Evolutionary conservation across 1,140 invertebrate species (phyloP).

Genomic region (Euborellia annulipes): DNA sequence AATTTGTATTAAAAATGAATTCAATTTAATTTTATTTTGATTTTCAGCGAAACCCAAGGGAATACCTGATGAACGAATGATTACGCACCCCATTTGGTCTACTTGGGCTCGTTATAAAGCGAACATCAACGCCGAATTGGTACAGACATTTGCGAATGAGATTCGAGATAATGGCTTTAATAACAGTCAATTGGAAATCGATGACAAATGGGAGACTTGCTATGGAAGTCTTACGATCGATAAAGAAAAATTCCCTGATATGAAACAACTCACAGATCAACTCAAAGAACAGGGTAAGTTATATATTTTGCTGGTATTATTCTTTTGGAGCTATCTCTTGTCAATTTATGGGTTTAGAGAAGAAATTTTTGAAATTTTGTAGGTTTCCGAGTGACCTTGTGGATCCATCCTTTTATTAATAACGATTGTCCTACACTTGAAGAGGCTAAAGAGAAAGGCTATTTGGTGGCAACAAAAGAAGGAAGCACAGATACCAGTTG

Average conservation of each 20-base stretch:
- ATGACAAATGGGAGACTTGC: constrained; percentile 79
- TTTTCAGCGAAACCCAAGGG: constrained; percentile 41
- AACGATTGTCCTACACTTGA: constrained; percentile 43
- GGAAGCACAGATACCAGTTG: constrained; percentile 45
- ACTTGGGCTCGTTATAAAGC: constrained; percentile 72
- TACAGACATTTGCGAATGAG: constrained; percentile 51
- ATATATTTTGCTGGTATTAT: no score
- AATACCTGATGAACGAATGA: constrained; percentile 53
- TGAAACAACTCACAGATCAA: no score
- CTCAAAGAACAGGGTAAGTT: no score
- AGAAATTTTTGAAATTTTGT: no score
- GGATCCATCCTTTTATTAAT: constrained; percentile 85
- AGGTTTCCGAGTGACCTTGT: constrained; percentile 60
- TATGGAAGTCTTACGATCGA: no score
- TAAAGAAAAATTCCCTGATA: no score
- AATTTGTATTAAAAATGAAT: no score
- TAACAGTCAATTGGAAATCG: constrained; percentile 74
- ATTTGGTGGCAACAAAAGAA: constrained; percentile 39
- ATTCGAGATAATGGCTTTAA: constrained; percentile 53
- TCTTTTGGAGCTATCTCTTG: no score
- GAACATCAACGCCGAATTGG: constrained; percentile 45
- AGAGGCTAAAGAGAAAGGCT: constrained; percentile 25
- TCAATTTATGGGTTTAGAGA: no score
- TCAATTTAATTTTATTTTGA: no score
- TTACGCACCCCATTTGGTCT: constrained; percentile 72